Evolutionary conservation across 1,140 invertebrate genomes (phyloP), one percentile per base, ranked within the genome.

Genomic region (Papilio helenus): DNA sequence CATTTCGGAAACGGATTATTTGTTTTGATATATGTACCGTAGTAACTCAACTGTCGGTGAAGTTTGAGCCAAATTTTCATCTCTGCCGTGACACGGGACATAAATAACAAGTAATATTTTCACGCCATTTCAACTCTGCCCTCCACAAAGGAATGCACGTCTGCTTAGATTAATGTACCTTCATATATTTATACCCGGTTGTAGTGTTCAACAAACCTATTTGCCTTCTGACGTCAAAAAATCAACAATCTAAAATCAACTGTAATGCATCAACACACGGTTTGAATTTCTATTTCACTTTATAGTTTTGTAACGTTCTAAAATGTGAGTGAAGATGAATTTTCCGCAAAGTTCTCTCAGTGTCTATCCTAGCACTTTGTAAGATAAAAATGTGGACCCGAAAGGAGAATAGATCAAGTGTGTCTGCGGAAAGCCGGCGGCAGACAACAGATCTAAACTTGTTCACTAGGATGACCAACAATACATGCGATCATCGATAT

Each of bases 331-430:
- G 34, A 46, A 85, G 83, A 92, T 92, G 92, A 93, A 92, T 93
- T 93, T 94, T 93, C 90, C 88, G 81, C 84, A 90, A 93, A 93
- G 85, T 94, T 93, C 90, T 88, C 87, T 84, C 88, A 84, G 90
- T 93, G 92, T 94, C 91, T 93, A 92, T 92, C 89, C 88, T 88
- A 93, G 91, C 91, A 94, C 92, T 94, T 94, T 93, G 92, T 93
- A 90, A 93, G 90, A 94, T 94, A 94, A 94, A 92, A 94, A 94
- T 92, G 90, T 92, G 90, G 87, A 89, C 88, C 87, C 87, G 86
- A 86, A 77, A 90, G 89, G 89, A 91, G 89, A 91, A 92, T 92
- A 93, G 92, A 93, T 93, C 91, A 92, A 88, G 87, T 84, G 82
- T 89, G 89, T 89, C 87, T 89, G 87, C 84, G 68, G 85, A 81